Evolutionary conservation across 2,888 invertebrate species (phyloP), one percentile per base, ranked within the genome.

Genomic region (Apantesis nais): DNA sequence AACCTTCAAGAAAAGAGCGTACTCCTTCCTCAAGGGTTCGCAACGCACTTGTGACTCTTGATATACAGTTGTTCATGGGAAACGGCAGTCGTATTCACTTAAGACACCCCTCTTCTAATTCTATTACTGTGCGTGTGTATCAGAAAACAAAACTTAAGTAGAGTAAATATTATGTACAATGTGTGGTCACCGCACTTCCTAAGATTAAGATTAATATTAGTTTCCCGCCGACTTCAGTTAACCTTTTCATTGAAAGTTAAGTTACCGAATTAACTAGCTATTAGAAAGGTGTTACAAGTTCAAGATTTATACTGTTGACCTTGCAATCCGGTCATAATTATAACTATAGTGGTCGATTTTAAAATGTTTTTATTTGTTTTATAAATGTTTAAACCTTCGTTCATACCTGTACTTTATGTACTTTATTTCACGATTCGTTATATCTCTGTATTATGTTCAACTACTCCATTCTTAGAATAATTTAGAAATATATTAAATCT

Each of bases 231-330:
- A 72, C 69, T 77, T 41, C 55, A 65, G 58, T 62, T 72, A 75
- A 77, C 74, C 76, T 79, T 80, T 79, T 72, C 66, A 72, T 72
- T 34, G 58, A 73, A 61, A 41, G 62, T 67, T 60, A 19, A 65
- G 39, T 74, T 65, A 58, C 62, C 67, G 65, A 70, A 62, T 70
- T 29, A 72, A 72, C 72, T 60, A 62, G 65, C 71, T 29, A 72
- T 75, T 79, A 72, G 71, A 80, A 80, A 79, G 81, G 79, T 75
- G 60, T 72, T 22, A 25, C 81, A 81, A 80, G 80, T 80, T 81
- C 81, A 80, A 79, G 79, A 80, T 77, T 72, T 75, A 72, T 77
- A 77, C 78, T 31, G 62, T 52, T 65, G 65, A 74, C 80, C 81
- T 81, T 80, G 77, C 37, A 22, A 37, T 69, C 72, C 60, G 63